Conservation (phyloP, 2,888 invertebrate genomes). For the Euclidia mi region DNA sequence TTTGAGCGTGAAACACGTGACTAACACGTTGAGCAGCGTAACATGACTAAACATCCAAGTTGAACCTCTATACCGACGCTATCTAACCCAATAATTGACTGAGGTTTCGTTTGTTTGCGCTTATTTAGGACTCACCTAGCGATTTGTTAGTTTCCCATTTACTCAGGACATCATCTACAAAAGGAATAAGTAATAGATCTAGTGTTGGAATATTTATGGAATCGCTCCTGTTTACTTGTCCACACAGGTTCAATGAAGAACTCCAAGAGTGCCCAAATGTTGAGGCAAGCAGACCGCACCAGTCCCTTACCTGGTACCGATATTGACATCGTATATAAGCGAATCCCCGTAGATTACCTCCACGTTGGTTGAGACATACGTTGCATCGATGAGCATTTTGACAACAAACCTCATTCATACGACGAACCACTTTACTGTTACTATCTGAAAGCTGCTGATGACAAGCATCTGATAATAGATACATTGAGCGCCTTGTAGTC, state of each 20-base stretch:
- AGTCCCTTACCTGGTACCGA: constrained; percentile 90
- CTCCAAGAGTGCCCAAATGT: constrained; percentile 92
- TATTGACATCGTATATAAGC: constrained; percentile 76
- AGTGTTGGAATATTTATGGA: constrained; percentile 74
- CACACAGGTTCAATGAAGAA: constrained; percentile 91
- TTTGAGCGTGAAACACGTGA: constrained; percentile 45
- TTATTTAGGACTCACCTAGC: constrained; percentile 59
- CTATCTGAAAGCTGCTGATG: constrained; percentile 75
- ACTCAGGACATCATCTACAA: constrained; percentile 60
- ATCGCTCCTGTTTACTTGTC: constrained; percentile 86
- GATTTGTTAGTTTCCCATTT: constrained; percentile 57
- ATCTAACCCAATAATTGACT: constrained; percentile 47
- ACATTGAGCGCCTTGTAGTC: constrained; percentile 45
- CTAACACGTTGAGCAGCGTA: constrained; percentile 59
- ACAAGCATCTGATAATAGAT: constrained; percentile 72
- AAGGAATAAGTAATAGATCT: constrained; percentile 59
- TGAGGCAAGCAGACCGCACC: constrained; percentile 91
- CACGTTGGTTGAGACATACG: constrained; percentile 63
- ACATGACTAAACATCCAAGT: constrained; percentile 60
- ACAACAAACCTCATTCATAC: constrained; percentile 69
- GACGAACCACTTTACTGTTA: constrained; percentile 67
- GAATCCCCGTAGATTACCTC: constrained; percentile 81
- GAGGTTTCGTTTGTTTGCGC: constrained; percentile 64
- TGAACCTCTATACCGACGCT: constrained; percentile 51
- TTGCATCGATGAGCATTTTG: constrained; percentile 78